phyloP scores from a whole-genome alignment of 1,140 invertebrate species.

The Drosophila parabipectinata region DNA sequence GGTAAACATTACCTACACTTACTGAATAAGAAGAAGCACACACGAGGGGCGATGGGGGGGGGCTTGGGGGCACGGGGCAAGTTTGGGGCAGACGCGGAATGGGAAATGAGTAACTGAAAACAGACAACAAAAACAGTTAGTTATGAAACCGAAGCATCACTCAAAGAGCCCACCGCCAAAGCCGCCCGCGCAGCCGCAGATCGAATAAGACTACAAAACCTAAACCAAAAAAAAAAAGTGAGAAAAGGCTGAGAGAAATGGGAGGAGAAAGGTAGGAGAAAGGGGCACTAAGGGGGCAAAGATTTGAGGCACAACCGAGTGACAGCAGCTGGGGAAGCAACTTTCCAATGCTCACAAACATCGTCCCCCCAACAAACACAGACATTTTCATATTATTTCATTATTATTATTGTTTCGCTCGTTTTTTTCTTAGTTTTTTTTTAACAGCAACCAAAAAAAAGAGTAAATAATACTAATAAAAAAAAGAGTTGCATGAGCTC shows the following conservation, averaged over 20 bases:
- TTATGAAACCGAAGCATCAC: conserved; percentile 81
- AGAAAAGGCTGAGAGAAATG: background rate
- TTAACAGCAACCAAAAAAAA: conserved; percentile 12
- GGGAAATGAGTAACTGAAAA: conserved; percentile 45
- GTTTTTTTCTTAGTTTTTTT: conserved; percentile 7
- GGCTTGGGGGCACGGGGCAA: background rate
- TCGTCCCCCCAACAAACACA: conserved; percentile 15
- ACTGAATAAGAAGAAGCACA: conserved; percentile 50
- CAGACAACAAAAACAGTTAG: conserved; percentile 64
- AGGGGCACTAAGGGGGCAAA: conserved; percentile 10
- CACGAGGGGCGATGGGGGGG: background rate
- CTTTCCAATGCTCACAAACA: conserved; percentile 63
- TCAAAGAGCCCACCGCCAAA: conserved; percentile 69
- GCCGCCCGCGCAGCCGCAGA: conserved; percentile 65
- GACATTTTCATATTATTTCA: conserved; percentile 66
- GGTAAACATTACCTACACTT: conserved; percentile 81
- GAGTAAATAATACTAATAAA: conserved; percentile 34
- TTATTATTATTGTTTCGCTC: conserved; percentile 70
- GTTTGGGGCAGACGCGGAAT: conserved; percentile 42
- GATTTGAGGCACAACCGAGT: conserved; percentile 49
- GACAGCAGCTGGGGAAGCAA: conserved; percentile 69
- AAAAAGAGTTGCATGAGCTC: conserved; percentile 49
- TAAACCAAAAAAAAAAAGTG: background rate
- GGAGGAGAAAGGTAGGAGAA: background rate
- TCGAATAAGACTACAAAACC: conserved; percentile 6